A percentile compares a stretch with the other conserved stretches of the same genome.
These are phyloP conservation scores for Calidris pugnax DNA, from an alignment of 2,113 vertebrate species.

Conservation along the genomic window DNA sequence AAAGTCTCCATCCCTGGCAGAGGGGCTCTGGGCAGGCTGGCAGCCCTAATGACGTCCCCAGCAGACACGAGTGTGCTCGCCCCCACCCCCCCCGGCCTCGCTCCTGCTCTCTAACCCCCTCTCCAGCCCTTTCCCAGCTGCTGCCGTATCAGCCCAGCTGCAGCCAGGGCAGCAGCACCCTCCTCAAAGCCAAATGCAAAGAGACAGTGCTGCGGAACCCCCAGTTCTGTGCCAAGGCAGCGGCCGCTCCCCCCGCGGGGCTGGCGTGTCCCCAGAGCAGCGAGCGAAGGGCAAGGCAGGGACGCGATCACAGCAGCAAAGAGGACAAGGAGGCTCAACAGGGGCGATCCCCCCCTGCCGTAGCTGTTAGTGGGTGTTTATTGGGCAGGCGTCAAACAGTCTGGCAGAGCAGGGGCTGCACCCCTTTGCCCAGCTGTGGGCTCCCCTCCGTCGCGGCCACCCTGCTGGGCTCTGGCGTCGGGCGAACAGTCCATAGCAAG, in stretches of 20 bases:
- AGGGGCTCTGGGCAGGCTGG: neutral
- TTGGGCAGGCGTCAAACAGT: conserved; percentile 38
- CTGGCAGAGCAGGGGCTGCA: neutral
- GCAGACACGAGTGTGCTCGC: fast-evolving
- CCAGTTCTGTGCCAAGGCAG: neutral
- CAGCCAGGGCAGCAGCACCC: neutral
- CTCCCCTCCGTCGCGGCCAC: neutral
- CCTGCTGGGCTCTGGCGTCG: neutral
- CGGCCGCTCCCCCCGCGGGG: fast-evolving
- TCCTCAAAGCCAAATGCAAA: neutral
- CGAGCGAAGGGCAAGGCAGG: neutral
- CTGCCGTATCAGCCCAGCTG: neutral
- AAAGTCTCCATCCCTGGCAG: neutral
- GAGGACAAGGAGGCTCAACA: conserved; percentile 43
- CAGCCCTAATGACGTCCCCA: neutral
- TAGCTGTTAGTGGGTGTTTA: conserved; percentile 52
- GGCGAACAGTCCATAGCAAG: neutral
- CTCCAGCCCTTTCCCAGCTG: neutral
- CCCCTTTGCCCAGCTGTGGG: neutral
- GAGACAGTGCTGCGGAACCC: neutral
- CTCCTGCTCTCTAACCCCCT: neutral
- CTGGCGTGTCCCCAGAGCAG: neutral
- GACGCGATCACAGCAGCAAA: conserved; percentile 9
- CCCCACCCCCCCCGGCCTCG: fast-evolving
- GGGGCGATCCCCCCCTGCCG: neutral